phyloP scores from a whole-genome alignment of 2,888 invertebrate genomes.

The Amphipoea lucens region DNA sequence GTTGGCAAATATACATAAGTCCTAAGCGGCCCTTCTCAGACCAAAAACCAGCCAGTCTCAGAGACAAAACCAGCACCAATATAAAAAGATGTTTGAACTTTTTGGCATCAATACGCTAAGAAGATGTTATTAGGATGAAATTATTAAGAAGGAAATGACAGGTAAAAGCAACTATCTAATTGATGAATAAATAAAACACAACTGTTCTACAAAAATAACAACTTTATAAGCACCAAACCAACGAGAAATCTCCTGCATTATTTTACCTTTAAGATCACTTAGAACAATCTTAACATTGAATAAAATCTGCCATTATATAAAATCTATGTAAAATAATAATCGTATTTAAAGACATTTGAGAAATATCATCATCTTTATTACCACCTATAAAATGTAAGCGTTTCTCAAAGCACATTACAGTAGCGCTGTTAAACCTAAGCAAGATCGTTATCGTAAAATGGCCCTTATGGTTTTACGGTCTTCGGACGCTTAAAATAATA shows the following conservation, averaged over 20 bases:
- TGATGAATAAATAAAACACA: neutral
- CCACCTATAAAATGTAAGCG: conserved; percentile 53
- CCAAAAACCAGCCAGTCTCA: too few relatives aligned
- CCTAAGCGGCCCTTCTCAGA: too few relatives aligned
- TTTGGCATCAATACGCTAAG: too few relatives aligned
- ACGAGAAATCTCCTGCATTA: neutral
- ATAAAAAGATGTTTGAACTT: too few relatives aligned
- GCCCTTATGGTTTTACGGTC: conserved; percentile 65
- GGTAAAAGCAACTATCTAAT: neutral
- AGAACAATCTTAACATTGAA: neutral
- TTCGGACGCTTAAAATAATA: conserved; percentile 64
- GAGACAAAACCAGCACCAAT: too few relatives aligned
- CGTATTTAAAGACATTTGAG: conserved; percentile 30
- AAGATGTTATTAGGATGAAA: neutral
- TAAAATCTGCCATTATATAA: neutral
- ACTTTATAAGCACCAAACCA: neutral
- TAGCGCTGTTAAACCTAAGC: conserved; percentile 61
- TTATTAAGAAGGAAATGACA: neutral
- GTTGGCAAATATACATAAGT: too few relatives aligned
- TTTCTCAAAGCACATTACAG: conserved; percentile 49
- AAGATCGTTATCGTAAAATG: conserved; percentile 66
- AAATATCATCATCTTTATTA: conserved; percentile 40
- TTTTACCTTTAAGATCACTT: neutral
- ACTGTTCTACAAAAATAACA: neutral
- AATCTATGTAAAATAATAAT: conserved; percentile 20